Percentiles rank a stretch among this genome's conserved stretches.
Conservation (phyloP, 2,888 invertebrate genomes). For the Acrobasis repandana region DNA sequence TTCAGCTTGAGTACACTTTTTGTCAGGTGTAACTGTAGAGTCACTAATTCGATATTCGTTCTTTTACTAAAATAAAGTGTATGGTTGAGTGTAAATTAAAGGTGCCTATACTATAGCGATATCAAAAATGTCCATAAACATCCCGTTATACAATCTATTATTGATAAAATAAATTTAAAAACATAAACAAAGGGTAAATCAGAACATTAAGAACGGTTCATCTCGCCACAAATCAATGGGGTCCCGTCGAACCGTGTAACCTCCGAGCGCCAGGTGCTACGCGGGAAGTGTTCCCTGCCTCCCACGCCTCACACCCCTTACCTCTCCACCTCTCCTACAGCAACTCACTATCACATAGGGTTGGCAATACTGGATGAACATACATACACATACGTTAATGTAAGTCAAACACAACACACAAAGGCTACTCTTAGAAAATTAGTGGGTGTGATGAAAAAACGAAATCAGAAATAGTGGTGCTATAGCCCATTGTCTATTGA, state of each 20-base stretch:
- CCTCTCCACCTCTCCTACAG: constrained; percentile 25
- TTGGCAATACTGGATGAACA: not conserved
- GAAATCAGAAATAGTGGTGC: no score
- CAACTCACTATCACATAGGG: constrained; percentile 44
- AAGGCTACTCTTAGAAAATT: no score
- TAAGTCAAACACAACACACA: no score
- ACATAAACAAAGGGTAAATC: constrained; percentile 60
- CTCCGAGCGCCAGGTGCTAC: constrained; percentile 79
- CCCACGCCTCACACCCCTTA: constrained; percentile 31
- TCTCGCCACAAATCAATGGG: constrained; percentile 77
- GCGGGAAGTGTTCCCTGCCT: constrained; percentile 66
- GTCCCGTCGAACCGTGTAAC: constrained; percentile 69
- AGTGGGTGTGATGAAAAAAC: no score
- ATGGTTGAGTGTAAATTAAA: no score
- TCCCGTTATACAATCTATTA: constrained; percentile 1
- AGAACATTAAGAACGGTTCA: constrained; percentile 57
- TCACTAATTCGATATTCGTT: no score
- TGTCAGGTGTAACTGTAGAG: no score
- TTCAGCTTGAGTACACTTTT: no score
- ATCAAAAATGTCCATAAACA: not conserved
- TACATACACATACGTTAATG: no score
- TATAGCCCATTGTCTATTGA: no score
- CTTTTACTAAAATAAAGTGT: no score
- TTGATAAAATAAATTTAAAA: constrained; percentile 25
- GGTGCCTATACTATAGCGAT: no score